Evolutionary conservation across 2,888 invertebrate genomes (phyloP).

Genomic region (Pseudolycoriella hygida): DNA sequence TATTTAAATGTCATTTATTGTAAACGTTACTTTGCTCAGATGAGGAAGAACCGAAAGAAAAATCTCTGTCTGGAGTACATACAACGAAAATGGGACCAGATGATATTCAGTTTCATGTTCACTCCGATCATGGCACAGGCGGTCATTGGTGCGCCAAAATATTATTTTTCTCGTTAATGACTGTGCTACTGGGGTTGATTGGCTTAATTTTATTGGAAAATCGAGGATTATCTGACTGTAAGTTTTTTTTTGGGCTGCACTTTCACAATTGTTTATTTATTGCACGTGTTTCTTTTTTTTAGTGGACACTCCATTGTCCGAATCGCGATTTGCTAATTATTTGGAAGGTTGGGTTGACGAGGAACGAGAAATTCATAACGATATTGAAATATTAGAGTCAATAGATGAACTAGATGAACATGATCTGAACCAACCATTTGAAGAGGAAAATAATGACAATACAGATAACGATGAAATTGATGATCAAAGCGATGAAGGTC

Average conservation of each 20-base stretch:
- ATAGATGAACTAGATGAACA: slow-evolving; percentile 22
- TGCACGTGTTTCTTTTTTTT: slow-evolving; percentile 10
- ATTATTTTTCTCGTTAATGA: slow-evolving; percentile 59
- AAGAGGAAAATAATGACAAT: slow-evolving; percentile 10
- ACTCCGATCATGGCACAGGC: slow-evolving; percentile 57
- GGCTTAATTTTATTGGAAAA: slow-evolving; percentile 65
- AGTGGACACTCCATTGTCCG: slow-evolving; percentile 41
- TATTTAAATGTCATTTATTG: not conserved
- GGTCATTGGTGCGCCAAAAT: slow-evolving; percentile 74
- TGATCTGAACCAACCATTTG: slow-evolving; percentile 19
- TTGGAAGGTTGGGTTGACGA: slow-evolving; percentile 67
- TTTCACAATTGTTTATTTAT: slow-evolving; percentile 2
- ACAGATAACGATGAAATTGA: slow-evolving; percentile 31
- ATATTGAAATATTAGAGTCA: slow-evolving; percentile 23
- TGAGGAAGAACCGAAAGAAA: slow-evolving; percentile 22
- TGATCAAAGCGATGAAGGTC: slow-evolving; percentile 22
- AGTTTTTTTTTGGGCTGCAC: slow-evolving; percentile 22
- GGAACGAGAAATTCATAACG: slow-evolving; percentile 19
- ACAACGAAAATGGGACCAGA: slow-evolving; percentile 35
- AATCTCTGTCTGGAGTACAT: slow-evolving; percentile 24
- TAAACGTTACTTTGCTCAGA: slow-evolving; percentile 7
- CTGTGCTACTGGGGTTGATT: slow-evolving; percentile 50
- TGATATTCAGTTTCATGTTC: slow-evolving; percentile 59
- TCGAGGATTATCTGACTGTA: slow-evolving; percentile 60
- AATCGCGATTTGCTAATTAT: slow-evolving; percentile 54